Base-by-base conservation (phyloP, 2,797 vertebrate genomes). In the Sebastes itinus region DNA sequence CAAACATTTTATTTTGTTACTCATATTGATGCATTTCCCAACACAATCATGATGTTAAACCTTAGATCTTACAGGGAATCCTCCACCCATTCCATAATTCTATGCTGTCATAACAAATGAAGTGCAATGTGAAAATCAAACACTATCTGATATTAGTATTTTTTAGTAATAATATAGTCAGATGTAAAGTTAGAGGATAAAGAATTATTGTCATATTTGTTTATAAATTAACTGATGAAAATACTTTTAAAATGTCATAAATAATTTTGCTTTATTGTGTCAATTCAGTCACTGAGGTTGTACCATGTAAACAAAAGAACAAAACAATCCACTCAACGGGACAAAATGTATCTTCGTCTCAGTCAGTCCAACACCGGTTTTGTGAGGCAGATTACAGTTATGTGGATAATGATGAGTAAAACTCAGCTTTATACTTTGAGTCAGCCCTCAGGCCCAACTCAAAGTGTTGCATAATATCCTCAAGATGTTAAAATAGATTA, bases 1-100 rank as follows among this genome's bases (percentile, higher is more conserved):
- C 32, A 25, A 71, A 28, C 5, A n/a, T n/a, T 89, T 90, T 84
- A 89, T 82, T 80, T 55, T 65, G 9, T 14, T 23, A 59, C 7
- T 73, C 27, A 64, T 52, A 67, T 71, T 0, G 64, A 54, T 52
- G 13, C 28, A 76, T 59, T 79, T 56, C 7, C 30, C 4, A 30
- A 75, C 12, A 73, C 49, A 84, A 52, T 67, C 7, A 84, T 11
- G 13, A 56, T 27, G 13, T 25, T 27, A 3, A 71, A 62, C 1
- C 2, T 16, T 16, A 2, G 14, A 25, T 33, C 3, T 23, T 13
- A 66, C 12, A 72, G 32, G 7, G 3, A 71, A 46, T 22, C 32
- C 16, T 18, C 4, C 10, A 30, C 3, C 30, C 49, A 65, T 22
- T 6, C n/a, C 13, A 38, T 64, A 52, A 9, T 54, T 55, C 5